phyloP scores from a whole-genome alignment of 2,797 vertebrate genomes.

The Pseudopleuronectes americanus region DNA sequence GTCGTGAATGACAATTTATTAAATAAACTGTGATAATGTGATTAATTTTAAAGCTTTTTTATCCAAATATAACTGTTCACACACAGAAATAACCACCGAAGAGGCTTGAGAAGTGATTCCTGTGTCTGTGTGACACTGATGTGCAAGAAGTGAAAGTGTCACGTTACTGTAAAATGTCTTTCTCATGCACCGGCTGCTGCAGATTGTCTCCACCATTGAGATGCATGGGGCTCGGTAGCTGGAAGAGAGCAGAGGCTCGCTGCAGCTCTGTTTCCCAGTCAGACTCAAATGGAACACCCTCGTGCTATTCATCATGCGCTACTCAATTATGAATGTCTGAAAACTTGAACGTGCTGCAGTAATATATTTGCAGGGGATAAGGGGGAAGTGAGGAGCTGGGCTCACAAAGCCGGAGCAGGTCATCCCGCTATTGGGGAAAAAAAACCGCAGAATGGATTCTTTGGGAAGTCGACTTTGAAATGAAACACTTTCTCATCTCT shows the following conservation, averaged over 20 bases:
- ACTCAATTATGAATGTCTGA: slow-evolving; percentile 84
- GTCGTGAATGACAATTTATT: no score
- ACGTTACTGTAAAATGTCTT: slow-evolving; percentile 14
- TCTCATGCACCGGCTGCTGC: slow-evolving; percentile 18
- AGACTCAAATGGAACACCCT: slow-evolving; percentile 78
- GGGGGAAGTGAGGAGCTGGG: slow-evolving; percentile 2
- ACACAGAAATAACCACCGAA: neutral
- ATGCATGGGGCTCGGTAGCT: slow-evolving; percentile 51
- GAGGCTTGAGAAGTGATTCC: neutral
- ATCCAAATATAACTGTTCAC: neutral
- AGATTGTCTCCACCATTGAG: slow-evolving; percentile 49
- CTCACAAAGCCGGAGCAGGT: slow-evolving; percentile 44
- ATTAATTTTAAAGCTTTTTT: neutral
- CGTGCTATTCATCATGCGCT: slow-evolving; percentile 82
- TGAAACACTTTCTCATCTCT: slow-evolving; percentile 35
- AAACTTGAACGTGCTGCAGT: slow-evolving; percentile 78
- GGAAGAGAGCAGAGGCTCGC: slow-evolving; percentile 47
- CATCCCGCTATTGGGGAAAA: slow-evolving; percentile 26
- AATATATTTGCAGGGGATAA: slow-evolving; percentile 73
- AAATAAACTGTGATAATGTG: no score
- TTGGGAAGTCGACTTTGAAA: slow-evolving; percentile 32
- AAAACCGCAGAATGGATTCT: slow-evolving; percentile 33
- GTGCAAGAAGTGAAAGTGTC: slow-evolving; percentile 6
- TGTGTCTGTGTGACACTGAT: neutral
- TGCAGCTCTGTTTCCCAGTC: slow-evolving; percentile 67